These are phyloP conservation scores for Hypsopygia costalis DNA, from an alignment of 2,888 invertebrate genomes.

Conservation along the genomic window DNA sequence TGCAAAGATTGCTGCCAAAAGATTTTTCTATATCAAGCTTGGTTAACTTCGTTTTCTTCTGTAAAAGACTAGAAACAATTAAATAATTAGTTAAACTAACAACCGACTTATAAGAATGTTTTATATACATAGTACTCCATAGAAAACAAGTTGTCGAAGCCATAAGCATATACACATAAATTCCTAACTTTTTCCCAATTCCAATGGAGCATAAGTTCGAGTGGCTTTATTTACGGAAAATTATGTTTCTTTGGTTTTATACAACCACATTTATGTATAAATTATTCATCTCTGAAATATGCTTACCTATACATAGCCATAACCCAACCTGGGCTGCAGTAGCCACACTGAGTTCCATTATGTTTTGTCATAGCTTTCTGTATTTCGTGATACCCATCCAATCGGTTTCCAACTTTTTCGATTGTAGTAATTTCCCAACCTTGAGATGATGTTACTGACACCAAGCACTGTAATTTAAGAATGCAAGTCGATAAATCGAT, in stretches of 20 bases:
- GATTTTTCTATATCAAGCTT: slow-evolving; percentile 74
- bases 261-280: too few relatives aligned
- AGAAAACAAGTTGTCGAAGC: too few relatives aligned
- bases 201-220: too few relatives aligned
- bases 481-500: too few relatives aligned
- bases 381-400: slow-evolving; percentile 84
- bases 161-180: too few relatives aligned
- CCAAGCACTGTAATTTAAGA: slow-evolving; percentile 84
- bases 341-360: slow-evolving; percentile 87
- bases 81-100: too few relatives aligned
- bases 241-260: too few relatives aligned
- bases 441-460: slow-evolving; percentile 80
- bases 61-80: slow-evolving; percentile 48
- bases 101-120: too few relatives aligned
- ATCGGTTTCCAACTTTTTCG: slow-evolving; percentile 84
- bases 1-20: slow-evolving; percentile 79
- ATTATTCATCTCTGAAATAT: too few relatives aligned
- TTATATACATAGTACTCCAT: too few relatives aligned
- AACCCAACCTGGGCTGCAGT: slow-evolving; percentile 87
- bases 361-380: slow-evolving; percentile 81
- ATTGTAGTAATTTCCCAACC: slow-evolving; percentile 85
- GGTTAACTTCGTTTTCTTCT: slow-evolving; percentile 35
- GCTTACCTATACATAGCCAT: slow-evolving; percentile 88
- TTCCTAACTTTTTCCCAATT: too few relatives aligned
- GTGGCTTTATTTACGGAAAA: too few relatives aligned